Percentiles rank a stretch among this genome's conserved stretches.
Evolutionary conservation across 2,113 vertebrate genomes (phyloP).

Genomic region (Chaetorhynchus papuensis): DNA sequence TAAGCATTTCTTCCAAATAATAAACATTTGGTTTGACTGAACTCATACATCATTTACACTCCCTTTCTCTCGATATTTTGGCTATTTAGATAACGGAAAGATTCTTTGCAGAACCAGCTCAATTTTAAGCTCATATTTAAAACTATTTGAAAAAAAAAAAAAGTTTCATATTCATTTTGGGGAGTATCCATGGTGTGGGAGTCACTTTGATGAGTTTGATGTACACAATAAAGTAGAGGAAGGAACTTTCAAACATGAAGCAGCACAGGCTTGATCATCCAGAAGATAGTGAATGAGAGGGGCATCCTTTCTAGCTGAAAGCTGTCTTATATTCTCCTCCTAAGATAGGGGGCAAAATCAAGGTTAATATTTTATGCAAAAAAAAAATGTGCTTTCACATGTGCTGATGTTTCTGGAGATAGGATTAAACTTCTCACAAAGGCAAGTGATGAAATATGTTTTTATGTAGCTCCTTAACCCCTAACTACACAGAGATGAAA

Average conservation of each 20-base stretch:
- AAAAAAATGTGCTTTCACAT: neutral
- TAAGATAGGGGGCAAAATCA: neutral
- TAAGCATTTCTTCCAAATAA: neutral
- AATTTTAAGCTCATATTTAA: neutral
- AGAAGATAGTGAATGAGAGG: neutral
- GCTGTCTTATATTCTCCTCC: neutral
- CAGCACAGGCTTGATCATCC: neutral
- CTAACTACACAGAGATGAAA: neutral
- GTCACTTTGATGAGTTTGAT: neutral
- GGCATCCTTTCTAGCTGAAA: neutral
- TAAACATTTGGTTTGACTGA: neutral
- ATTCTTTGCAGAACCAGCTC: neutral
- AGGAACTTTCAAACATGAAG: neutral
- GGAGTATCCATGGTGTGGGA: neutral
- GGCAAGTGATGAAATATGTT: neutral
- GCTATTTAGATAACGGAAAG: neutral
- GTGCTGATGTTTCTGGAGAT: neutral
- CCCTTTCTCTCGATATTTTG: neutral
- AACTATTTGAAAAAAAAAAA: neutral
- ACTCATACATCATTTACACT: neutral
- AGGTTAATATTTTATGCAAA: neutral
- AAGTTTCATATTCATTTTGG: neutral
- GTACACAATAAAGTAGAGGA: neutral
- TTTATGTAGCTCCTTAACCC: neutral
- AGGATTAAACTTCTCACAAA: neutral